These are phyloP conservation scores for Pegea sp. DNA, from an alignment of 23 tunicate species.

Conservation along the genomic window DNA sequence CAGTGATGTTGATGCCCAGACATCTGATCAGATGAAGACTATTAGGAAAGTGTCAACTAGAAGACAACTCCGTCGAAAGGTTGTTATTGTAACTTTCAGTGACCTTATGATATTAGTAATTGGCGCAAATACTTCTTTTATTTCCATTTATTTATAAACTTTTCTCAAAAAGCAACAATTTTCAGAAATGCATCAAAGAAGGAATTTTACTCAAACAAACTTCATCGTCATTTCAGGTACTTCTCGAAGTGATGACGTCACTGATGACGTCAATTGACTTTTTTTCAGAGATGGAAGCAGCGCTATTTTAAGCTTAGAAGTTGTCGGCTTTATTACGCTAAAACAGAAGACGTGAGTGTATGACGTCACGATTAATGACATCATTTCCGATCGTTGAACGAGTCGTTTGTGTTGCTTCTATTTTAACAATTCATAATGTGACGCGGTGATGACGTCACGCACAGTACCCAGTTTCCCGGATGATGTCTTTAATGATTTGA, in stretches of 20 bases:
- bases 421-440: neutral
- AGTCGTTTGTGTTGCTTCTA: neutral
- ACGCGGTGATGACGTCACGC: too few relatives aligned
- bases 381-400: too few relatives aligned
- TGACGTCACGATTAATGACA: too few relatives aligned
- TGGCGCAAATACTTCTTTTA: neutral
- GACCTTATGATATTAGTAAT: neutral
- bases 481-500: neutral
- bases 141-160: neutral
- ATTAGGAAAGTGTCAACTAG: conserved; percentile 74
- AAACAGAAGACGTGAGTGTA: conserved; percentile 58
- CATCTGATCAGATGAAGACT: conserved; percentile 4
- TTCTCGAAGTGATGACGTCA: too few relatives aligned
- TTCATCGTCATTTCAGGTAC: conserved; percentile 71
- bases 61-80: conserved; percentile 45
- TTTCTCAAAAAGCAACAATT: neutral
- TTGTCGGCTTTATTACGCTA: conserved; percentile 54
- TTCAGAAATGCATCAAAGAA: conserved; percentile 80
- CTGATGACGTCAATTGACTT: neutral
- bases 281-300: conserved; percentile 56
- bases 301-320: conserved; percentile 79
- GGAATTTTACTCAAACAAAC: conserved; percentile 64
- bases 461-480: neutral
- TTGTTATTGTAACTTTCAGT: neutral
- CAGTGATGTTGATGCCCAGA: conserved; percentile 33